A percentile compares a stretch with the other conserved stretches of the same genome.
These are phyloP conservation scores for Dryobota labecula DNA, from an alignment of 2,888 invertebrate genomes.

Conservation along the genomic window DNA sequence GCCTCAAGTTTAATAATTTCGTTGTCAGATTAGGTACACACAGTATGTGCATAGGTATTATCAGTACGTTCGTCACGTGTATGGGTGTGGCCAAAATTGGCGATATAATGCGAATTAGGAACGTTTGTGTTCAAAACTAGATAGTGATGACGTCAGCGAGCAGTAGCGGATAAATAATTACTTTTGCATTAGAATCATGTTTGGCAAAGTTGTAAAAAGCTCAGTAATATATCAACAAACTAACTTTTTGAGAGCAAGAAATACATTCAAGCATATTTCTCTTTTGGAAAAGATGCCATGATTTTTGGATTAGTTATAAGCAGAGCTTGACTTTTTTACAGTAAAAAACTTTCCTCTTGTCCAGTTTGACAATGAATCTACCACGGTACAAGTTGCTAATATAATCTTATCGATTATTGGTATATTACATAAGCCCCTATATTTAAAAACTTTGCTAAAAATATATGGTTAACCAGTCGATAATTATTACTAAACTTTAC, in stretches of 20 bases:
- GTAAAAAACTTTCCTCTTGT: not conserved
- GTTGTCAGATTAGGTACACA: slow-evolving; percentile 3
- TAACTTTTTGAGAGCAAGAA: not conserved
- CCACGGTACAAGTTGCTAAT: not conserved
- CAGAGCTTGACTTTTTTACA: not conserved
- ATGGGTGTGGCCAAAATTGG: slow-evolving; percentile 50
- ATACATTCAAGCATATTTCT: not conserved
- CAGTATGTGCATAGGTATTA: slow-evolving; percentile 25
- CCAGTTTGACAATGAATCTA: not conserved
- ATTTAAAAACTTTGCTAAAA: too few species aligned
- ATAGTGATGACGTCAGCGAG: slow-evolving; percentile 39
- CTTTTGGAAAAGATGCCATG: too few species aligned
- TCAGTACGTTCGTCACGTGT: slow-evolving; percentile 34
- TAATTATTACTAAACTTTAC: too few species aligned
- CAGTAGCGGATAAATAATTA: slow-evolving; percentile 14
- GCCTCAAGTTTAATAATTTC: slow-evolving; percentile 1
- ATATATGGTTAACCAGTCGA: too few species aligned
- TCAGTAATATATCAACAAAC: not conserved
- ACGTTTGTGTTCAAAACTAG: slow-evolving; percentile 13
- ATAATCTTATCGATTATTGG: not conserved
- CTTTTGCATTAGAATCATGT: not conserved
- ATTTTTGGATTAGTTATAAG: too few species aligned
- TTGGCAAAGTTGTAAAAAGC: slow-evolving; percentile 4
- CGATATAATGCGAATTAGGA: slow-evolving; percentile 41
- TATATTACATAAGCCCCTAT: too few species aligned